A percentile compares a stretch with the other conserved stretches of the same genome.
phyloP scores from a whole-genome alignment of 2,797 vertebrate species.

The Falco columbarius region DNA sequence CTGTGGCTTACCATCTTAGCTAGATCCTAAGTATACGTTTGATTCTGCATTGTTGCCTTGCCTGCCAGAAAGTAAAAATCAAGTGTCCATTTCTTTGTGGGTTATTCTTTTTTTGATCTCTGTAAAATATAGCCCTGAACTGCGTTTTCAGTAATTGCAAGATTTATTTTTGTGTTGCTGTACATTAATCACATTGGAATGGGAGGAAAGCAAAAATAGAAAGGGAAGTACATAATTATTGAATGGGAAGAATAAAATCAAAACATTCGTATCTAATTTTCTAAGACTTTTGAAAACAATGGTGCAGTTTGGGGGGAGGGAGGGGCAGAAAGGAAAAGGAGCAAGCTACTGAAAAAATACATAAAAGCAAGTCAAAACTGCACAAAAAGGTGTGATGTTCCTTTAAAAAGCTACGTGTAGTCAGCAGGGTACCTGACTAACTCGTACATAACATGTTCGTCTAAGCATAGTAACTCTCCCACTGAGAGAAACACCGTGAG shows the following conservation, averaged over 20 bases:
- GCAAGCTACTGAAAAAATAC: neutral
- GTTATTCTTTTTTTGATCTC: constrained; percentile 5
- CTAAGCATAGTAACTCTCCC: neutral
- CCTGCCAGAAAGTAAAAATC: neutral
- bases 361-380: neutral
- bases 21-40: neutral
- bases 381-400: neutral
- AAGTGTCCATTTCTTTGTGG: neutral
- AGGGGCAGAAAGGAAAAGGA: neutral
- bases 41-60: neutral
- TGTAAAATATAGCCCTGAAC: neutral
- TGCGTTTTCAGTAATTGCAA: neutral
- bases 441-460: neutral
- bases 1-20: neutral
- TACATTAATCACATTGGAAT: neutral
- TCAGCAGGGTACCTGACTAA: constrained; percentile 34
- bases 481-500: neutral
- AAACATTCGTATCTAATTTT: neutral
- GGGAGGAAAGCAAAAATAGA: neutral
- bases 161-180: constrained; percentile 14
- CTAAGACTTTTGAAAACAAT: neutral
- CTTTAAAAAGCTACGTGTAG: constrained; percentile 23
- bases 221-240: neutral
- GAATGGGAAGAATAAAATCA: constrained; percentile 7
- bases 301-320: neutral